These are phyloP conservation scores for Petroica traversi DNA, from an alignment of 2,113 vertebrate species.

Conservation along the genomic window DNA sequence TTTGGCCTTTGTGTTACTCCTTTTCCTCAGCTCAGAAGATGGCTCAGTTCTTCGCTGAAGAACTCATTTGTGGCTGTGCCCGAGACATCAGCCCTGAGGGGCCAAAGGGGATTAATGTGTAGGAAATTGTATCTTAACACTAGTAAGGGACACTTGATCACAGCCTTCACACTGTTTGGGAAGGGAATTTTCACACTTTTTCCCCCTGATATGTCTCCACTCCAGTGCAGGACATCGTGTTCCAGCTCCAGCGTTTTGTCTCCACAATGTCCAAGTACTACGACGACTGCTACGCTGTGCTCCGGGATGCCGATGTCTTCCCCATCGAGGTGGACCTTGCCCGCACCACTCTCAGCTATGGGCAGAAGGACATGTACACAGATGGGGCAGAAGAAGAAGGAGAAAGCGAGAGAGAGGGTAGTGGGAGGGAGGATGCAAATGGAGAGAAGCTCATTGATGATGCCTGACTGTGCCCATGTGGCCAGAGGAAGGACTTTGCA, in stretches of 20 bases:
- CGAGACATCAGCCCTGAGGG: rapidly evolving
- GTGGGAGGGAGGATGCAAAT: slow-evolving; percentile 72
- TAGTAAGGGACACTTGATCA: neutral
- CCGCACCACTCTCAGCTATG: slow-evolving; percentile 90
- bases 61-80: neutral
- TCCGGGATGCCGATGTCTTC: slow-evolving; percentile 94
- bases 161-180: neutral
- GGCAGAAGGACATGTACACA: slow-evolving; percentile 77
- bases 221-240: slow-evolving; percentile 97
- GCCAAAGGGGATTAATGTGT: neutral
- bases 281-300: slow-evolving; percentile 89
- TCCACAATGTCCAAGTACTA: slow-evolving; percentile 97
- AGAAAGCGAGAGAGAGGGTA: slow-evolving; percentile 23
- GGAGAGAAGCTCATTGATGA: slow-evolving; percentile 90
- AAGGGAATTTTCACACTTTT: neutral
- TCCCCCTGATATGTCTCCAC: neutral
- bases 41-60: neutral
- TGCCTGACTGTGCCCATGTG: neutral
- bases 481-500: neutral
- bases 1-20: neutral
- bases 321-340: slow-evolving; percentile 98
- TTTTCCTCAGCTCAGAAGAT: neutral
- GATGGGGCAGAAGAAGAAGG: slow-evolving; percentile 80
- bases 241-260: slow-evolving; percentile 97
- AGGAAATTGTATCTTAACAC: neutral